These are phyloP conservation scores for Torymus auratus DNA, from an alignment of 2,888 invertebrate species.

Conservation along the genomic window DNA sequence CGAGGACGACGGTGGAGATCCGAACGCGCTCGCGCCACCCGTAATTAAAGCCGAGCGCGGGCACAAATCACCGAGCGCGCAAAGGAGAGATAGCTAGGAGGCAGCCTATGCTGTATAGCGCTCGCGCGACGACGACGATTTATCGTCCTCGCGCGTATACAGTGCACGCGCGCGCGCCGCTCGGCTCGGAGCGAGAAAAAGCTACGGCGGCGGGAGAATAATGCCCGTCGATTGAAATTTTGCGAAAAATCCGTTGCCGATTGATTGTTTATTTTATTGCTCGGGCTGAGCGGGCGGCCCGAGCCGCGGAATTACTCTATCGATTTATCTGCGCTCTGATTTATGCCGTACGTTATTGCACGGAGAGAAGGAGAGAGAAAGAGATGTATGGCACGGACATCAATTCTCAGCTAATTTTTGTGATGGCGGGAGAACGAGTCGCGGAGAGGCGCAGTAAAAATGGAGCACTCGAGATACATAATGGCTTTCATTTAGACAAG, in stretches of 20 bases:
- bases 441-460: conserved; percentile 19
- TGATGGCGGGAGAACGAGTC: background rate
- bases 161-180: background rate
- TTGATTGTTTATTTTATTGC: conserved; percentile 48
- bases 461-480: conserved; percentile 20
- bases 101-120: too few species aligned
- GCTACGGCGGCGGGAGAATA: conserved; percentile 15
- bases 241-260: conserved; percentile 40
- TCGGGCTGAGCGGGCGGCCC: background rate
- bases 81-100: background rate
- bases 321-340: conserved; percentile 31
- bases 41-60: conserved; percentile 41
- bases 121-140: conserved; percentile 20
- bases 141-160: conserved; percentile 28
- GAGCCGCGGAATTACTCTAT: conserved; percentile 13
- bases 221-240: conserved; percentile 39
- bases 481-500: background rate
- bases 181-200: conserved; percentile 3
- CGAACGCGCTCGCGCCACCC: conserved; percentile 25
- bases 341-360: conserved; percentile 14
- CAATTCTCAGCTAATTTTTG: conserved; percentile 8
- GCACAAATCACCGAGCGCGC: conserved; percentile 36
- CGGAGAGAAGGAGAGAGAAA: background rate
- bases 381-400: background rate
- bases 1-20: background rate